Percentiles rank a stretch among this genome's conserved stretches.
Conservation (phyloP, 2,888 invertebrate species). For the Troides aeacus region DNA sequence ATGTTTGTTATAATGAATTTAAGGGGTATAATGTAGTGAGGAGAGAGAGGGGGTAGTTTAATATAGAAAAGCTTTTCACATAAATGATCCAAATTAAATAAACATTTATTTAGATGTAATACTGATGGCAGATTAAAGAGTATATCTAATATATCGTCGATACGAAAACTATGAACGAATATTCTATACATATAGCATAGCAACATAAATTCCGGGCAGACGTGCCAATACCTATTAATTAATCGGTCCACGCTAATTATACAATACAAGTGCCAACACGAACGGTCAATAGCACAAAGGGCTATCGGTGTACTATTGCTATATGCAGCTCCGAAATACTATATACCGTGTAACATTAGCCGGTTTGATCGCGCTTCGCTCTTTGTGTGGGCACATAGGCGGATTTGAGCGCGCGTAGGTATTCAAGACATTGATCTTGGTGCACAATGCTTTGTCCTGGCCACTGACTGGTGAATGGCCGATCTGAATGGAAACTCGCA, state of each 20-base stretch:
- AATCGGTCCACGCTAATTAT: slow-evolving; percentile 73
- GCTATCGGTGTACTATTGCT: slow-evolving; percentile 32
- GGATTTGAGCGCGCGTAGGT: slow-evolving; percentile 47
- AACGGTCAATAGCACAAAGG: slow-evolving; percentile 63
- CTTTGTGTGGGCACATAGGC: slow-evolving; percentile 47
- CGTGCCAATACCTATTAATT: slow-evolving; percentile 70
- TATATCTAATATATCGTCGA: too few relatives aligned
- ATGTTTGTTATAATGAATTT: too few relatives aligned
- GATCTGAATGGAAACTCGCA: slow-evolving; percentile 50
- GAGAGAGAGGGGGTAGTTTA: too few relatives aligned
- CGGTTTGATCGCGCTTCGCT: slow-evolving; percentile 45
- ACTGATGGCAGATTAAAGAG: too few relatives aligned
- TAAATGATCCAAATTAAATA: too few relatives aligned
- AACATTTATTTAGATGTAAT: too few relatives aligned
- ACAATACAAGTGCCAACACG: slow-evolving; percentile 63
- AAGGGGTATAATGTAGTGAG: too few relatives aligned
- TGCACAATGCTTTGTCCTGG: slow-evolving; percentile 64
- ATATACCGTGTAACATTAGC: slow-evolving; percentile 43
- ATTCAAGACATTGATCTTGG: slow-evolving; percentile 70
- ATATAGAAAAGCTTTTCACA: too few relatives aligned
- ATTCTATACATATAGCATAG: slow-evolving; percentile 31
- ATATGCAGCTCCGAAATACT: slow-evolving; percentile 38
- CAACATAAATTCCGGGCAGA: slow-evolving; percentile 51
- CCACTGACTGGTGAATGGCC: slow-evolving; percentile 56
- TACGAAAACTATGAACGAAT: slow-evolving; percentile 23